Evolutionary conservation across 2,113 vertebrate genomes (phyloP).

Genomic region (Lophura nycthemera): DNA sequence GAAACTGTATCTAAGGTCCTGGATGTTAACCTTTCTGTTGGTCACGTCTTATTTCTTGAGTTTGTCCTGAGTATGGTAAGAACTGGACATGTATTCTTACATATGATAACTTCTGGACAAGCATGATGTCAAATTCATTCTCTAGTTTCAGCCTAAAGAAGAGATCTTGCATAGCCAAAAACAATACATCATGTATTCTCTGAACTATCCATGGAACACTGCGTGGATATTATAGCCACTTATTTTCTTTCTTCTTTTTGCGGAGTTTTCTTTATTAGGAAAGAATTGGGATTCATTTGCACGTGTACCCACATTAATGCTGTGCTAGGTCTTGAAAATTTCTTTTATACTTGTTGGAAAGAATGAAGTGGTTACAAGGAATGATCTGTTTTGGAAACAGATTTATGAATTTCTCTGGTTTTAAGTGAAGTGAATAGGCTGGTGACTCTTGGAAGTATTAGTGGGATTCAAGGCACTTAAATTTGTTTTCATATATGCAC

Average conservation of each 20-base stretch:
- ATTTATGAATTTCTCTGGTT: neutral
- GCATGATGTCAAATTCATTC: neutral
- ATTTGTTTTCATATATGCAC: neutral
- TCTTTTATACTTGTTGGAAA: neutral
- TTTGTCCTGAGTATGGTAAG: neutral
- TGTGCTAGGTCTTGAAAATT: neutral
- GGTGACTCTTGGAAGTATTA: neutral
- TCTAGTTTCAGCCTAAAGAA: neutral
- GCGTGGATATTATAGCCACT: neutral
- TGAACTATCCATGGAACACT: neutral
- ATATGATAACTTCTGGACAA: neutral
- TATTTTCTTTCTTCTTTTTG: neutral
- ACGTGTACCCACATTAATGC: neutral
- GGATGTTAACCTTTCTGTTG: neutral
- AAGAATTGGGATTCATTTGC: constrained; percentile 1
- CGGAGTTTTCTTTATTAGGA: constrained; percentile 14
- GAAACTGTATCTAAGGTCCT: neutral
- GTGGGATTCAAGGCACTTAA: neutral
- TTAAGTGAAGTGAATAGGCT: neutral
- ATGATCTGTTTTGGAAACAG: neutral
- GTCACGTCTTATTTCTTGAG: neutral
- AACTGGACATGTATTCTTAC: neutral
- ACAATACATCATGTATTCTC: constrained; percentile 1
- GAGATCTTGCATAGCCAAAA: neutral
- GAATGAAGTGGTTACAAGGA: constrained; percentile 10